Base-by-base conservation (phyloP, 2,888 invertebrate genomes). In the Oegoconia quadripuncta region DNA sequence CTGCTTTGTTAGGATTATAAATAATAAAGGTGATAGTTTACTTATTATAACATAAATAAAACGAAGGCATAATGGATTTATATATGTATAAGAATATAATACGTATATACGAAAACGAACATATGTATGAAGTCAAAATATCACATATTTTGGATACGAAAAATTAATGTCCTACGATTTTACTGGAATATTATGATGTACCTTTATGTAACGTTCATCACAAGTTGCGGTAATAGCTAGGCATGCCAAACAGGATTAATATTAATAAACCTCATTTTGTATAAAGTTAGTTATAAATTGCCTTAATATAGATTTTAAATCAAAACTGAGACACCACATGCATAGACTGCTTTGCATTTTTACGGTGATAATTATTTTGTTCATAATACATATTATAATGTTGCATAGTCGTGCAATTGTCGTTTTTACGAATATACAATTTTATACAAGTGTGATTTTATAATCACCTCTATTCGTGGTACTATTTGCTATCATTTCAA, bases 271-370 rank as follows among this genome's bases (percentile, higher is more conserved):
- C 82, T 84, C 82, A 84, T 77, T 77, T 76, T 64, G 48, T 74
- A 56, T 75, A 74, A 61, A 39, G 49, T 62, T 78, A 81, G 79
- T 74, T 67, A 64, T 63, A 55, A 67, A 74, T 75, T 73, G 81
- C 82, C 83, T 82, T 84, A 81, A 70, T 50, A 52, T 75, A 77
- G 70, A 64, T 62, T 61, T 57, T 57, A 62, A 62, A 58, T 59
- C 48, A 60, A 51, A 67, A 65, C 52, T 68, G 71, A 71, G 64
- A 80, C 80, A 81, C 76, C 80, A 75, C 46, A 59, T 77, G 80
- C 76, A 74, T 72, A 81, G 82, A 82, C 81, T 83, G 83, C 68
- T 64, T 73, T 70, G 84, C 83, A 83, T 83, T 84, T 83, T 72
- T 62, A 70, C 64, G 77, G 78, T 79, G 79, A 68, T 68, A 68